phyloP scores from a whole-genome alignment of 2,113 vertebrate genomes.

The Gymnogyps californianus region DNA sequence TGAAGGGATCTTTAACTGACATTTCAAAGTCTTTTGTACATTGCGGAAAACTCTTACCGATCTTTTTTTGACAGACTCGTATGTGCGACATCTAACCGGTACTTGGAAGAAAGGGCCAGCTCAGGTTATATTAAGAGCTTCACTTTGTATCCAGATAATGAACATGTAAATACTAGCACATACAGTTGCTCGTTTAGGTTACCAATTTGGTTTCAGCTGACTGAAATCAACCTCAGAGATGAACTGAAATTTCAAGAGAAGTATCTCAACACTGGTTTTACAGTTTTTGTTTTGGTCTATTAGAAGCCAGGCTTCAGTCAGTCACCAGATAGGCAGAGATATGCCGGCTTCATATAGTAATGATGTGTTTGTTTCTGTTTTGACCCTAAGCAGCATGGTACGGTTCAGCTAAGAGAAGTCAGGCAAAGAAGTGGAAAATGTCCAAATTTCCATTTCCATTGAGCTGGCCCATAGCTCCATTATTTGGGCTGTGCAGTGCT shows the following conservation, averaged over 20 bases:
- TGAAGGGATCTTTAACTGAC: not conserved
- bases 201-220: not conserved
- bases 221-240: not conserved
- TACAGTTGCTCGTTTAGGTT: not conserved
- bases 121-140: not conserved
- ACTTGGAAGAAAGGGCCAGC: not conserved
- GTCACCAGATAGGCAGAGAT: not conserved
- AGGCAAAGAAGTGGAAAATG: not conserved
- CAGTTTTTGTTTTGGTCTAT: not conserved
- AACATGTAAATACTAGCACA: not conserved
- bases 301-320: not conserved
- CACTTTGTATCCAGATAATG: not conserved
- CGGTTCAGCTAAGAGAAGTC: not conserved
- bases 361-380: not conserved
- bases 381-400: not conserved
- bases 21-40: rapidly evolving
- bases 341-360: not conserved
- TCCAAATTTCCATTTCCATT: not conserved
- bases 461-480: not conserved
- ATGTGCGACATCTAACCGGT: rapidly evolving
- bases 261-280: not conserved
- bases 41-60: not conserved
- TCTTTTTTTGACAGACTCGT: not conserved
- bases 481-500: not conserved
- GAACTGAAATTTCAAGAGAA: not conserved